Base-by-base conservation (phyloP, 2,113 vertebrate genomes). In the Emydocephalus ijimae region DNA sequence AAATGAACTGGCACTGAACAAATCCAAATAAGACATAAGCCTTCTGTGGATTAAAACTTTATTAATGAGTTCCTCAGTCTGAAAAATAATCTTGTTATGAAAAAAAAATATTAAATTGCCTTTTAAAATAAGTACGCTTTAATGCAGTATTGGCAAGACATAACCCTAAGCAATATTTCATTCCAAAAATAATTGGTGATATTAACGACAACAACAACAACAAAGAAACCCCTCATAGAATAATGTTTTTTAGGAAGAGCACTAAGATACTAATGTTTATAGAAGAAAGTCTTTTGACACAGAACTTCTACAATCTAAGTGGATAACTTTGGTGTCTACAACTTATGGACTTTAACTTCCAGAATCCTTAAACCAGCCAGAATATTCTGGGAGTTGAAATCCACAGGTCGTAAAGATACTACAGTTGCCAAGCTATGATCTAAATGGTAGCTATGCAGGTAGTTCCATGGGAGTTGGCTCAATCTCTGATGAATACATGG, bases 21-120 rank as follows among this genome's bases (percentile, higher is more conserved):
- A 94, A 93, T 87, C 87, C 95, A 95, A 95, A 95, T 95, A 97
- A 96, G 93, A 95, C 86, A 64, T 61, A 92, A 96, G 93, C 69
- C 54, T 93, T 93, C 34, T 69, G 6, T 90, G 89, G 94, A 94
- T 94, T 93, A 89, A 87, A 91, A 90, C 90, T 12, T 85, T 90
- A 92, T 94, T 93, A 87, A 91, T 81, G 95, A 95, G 92, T 94
- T 95, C 88, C 86, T 93, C 54, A 92, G 90, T 88, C 12, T 15
- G 6, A 93, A 94, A 85, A 43, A n/a, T 81, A 91, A 93, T 94
- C 95, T 81, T 94, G 86, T 90, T 94, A 89, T 93, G 64, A 6
- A 96, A 94, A 48, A 95, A 8, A 5, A 69, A 1, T 43, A 12
- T 87, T 26, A 12, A 69, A 88, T 48, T 93, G 94, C 96, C 92